phyloP scores from a whole-genome alignment of 2,888 invertebrate species.

The Meloe dianella region DNA sequence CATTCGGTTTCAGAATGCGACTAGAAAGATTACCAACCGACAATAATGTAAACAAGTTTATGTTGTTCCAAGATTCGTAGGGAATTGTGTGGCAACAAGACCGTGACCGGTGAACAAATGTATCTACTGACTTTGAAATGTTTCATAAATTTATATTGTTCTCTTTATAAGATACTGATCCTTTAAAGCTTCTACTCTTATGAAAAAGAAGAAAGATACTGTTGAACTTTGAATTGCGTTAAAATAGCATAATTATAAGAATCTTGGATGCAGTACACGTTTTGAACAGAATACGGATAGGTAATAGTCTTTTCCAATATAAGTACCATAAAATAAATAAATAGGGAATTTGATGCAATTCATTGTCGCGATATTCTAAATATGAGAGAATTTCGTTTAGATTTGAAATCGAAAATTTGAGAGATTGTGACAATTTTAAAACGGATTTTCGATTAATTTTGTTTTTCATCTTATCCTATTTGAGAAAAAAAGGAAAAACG shows the following conservation, averaged over 20 bases:
- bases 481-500: not conserved
- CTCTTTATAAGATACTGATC: slow-evolving; percentile 40
- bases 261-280: slow-evolving; percentile 1
- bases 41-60: slow-evolving; percentile 27
- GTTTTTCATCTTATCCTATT: not conserved
- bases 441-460: not conserved
- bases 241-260: not conserved
- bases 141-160: slow-evolving; percentile 48
- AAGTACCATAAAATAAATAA: not conserved
- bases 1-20: not conserved
- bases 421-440: not conserved
- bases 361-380: not conserved
- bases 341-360: not conserved
- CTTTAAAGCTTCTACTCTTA: slow-evolving; percentile 36
- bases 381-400: not conserved
- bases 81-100: slow-evolving; percentile 17
- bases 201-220: slow-evolving; percentile 16
- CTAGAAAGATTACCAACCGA: slow-evolving; percentile 11
- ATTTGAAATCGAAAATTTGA: not conserved
- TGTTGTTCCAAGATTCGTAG: slow-evolving; percentile 7
- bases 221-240: not conserved
- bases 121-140: slow-evolving; percentile 32
- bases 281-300: not conserved
- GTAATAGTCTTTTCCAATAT: not conserved
- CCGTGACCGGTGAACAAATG: slow-evolving; percentile 28